Base-by-base conservation (phyloP, 2,888 invertebrate genomes). In the Calameuta idolon region DNA sequence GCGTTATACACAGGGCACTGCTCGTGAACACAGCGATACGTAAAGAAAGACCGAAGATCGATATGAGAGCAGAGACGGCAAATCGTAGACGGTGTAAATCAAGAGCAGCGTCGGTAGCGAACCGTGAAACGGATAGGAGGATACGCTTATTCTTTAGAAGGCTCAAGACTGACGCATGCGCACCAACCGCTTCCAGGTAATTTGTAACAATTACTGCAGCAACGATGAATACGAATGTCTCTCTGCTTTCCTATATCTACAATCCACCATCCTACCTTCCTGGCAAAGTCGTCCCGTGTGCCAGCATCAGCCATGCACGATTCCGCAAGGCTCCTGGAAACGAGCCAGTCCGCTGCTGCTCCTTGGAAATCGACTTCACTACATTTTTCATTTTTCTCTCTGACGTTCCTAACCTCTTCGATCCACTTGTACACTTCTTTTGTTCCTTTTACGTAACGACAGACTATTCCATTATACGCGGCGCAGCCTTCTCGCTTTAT, bases 131-230 rank as follows among this genome's bases (percentile, higher is more conserved):
- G 55, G 55, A 55, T 55, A 55, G 55, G 55, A 55, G 55, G 55
- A 23, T 55, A 23, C 23, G 55, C 55, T 23, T 55, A 55, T 55
- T 55, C 55, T 55, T 55, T 23, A 9, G 23, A 23, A 55, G 55
- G 23, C 1, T 15, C 55, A 55, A 55, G 55, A 23, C 9, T 23
- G 23, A 23, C 55, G 55, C 55, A 55, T 9, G 55, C 55, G 55
- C 55, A 2, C 23, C 23, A 23, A 55, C 23, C 5, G 23, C 55
- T 55, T 55, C 55, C 23, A 69, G 76, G 79, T 81, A 82, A 85
- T 85, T 85, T 80, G 80, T 82, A 84, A 82, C 84, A 83, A 81
- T 85, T 83, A 83, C 83, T 77, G 81, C 85, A 76, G 79, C 79
- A 78, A 79, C 79, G 79, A 79, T 80, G 82, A 83, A 81, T 81